phyloP scores from a whole-genome alignment of 2,797 vertebrate species.

The Gadopsis bispinosus region DNA sequence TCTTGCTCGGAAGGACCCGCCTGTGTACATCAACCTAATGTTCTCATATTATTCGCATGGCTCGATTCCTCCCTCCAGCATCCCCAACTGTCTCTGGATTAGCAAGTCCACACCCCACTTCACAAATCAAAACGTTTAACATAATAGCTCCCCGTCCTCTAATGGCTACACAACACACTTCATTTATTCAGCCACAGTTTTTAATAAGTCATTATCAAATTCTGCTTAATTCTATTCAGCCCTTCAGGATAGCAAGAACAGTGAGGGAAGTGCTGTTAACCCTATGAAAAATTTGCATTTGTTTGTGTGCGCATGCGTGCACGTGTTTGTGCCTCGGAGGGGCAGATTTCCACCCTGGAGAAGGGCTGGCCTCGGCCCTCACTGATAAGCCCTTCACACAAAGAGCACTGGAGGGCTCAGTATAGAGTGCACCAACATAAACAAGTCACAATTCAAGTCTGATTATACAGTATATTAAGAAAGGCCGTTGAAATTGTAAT shows the following conservation, averaged over 20 bases:
- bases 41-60: slow-evolving; percentile 83
- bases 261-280: slow-evolving; percentile 57
- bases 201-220: slow-evolving; percentile 87
- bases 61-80: slow-evolving; percentile 81
- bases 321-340: slow-evolving; percentile 53
- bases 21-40: slow-evolving; percentile 81
- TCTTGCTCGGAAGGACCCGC: slow-evolving; percentile 75
- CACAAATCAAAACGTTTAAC: slow-evolving; percentile 85
- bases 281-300: slow-evolving; percentile 54
- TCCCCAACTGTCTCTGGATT: slow-evolving; percentile 81
- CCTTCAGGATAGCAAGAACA: slow-evolving; percentile 66
- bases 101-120: slow-evolving; percentile 82
- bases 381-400: slow-evolving; percentile 71
- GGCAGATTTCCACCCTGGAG: slow-evolving; percentile 68
- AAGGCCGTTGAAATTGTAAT: slow-evolving; percentile 13
- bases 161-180: slow-evolving; percentile 86
- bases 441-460: slow-evolving; percentile 58
- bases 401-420: slow-evolving; percentile 61
- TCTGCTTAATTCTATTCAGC: slow-evolving; percentile 81
- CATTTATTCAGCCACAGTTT: slow-evolving; percentile 83
- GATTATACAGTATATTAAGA: slow-evolving; percentile 41
- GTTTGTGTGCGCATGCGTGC: slow-evolving; percentile 36
- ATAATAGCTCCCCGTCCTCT: slow-evolving; percentile 85
- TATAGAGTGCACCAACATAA: slow-evolving; percentile 53
- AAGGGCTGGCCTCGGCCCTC: slow-evolving; percentile 60